These are phyloP conservation scores for Timema cristinae DNA, from an alignment of 2,888 invertebrate genomes.

Conservation along the genomic window DNA sequence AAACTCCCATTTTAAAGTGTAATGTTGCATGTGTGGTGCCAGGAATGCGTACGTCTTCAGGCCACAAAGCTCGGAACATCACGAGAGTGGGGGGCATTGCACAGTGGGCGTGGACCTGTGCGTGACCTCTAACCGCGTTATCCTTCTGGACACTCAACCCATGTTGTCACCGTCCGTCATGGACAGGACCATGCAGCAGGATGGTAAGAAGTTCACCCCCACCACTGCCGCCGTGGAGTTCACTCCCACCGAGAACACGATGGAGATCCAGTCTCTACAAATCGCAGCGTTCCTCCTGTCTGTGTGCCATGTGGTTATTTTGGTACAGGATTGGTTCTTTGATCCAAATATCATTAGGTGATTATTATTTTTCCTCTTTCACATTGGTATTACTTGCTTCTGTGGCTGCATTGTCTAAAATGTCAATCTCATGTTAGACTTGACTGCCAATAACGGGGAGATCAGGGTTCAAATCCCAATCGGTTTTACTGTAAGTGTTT, in stretches of 20 bases:
- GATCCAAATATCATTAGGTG: constrained; percentile 77
- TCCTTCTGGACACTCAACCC: constrained; percentile 85
- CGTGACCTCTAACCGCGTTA: constrained; percentile 68
- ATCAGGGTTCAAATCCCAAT: too few relatives aligned
- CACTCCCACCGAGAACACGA: constrained; percentile 58
- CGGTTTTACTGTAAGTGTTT: too few relatives aligned
- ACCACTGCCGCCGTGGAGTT: constrained; percentile 54
- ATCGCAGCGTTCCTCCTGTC: constrained; percentile 79
- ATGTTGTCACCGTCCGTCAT: constrained; percentile 62
- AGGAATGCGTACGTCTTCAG: constrained; percentile 41
- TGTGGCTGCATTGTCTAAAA: too few relatives aligned
- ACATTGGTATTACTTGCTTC: too few relatives aligned
- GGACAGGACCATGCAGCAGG: constrained; percentile 59
- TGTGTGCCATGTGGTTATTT: constrained; percentile 83
- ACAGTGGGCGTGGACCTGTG: constrained; percentile 70
- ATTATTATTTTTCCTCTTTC: too few relatives aligned
- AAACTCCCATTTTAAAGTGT: not conserved
- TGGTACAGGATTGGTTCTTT: constrained; percentile 85
- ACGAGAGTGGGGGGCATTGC: constrained; percentile 67
- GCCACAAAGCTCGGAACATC: constrained; percentile 56
- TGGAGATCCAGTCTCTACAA: constrained; percentile 70
- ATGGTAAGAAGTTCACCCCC: constrained; percentile 44
- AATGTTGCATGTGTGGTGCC: not conserved
- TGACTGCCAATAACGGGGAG: too few relatives aligned
- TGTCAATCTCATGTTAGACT: too few relatives aligned